Evolutionary conservation across 2,113 vertebrate genomes (phyloP).

Genomic region (Suricata suricatta): DNA sequence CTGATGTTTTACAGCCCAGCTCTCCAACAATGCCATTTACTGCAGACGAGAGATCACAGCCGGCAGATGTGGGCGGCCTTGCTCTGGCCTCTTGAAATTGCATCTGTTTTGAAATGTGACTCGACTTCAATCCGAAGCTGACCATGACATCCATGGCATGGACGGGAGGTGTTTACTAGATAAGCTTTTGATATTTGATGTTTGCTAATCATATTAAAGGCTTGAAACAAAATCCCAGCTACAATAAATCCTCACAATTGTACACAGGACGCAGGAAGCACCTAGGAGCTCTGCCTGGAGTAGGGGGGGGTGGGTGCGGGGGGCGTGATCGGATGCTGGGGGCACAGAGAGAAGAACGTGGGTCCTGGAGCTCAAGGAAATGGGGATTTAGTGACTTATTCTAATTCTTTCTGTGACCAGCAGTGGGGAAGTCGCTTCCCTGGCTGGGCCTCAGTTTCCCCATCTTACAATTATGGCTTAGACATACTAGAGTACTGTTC

Average conservation of each 20-base stretch:
- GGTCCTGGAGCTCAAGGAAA: not conserved
- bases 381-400: not conserved
- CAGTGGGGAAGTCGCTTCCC: not conserved
- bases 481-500: no score
- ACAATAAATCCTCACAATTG: conserved; percentile 63
- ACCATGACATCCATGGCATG: conserved; percentile 54
- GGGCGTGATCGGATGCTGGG: not conserved
- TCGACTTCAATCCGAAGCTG: conserved; percentile 71
- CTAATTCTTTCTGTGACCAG: not conserved
- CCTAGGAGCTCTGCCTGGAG: not conserved
- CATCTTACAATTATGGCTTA: not conserved
- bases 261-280: conserved; percentile 29
- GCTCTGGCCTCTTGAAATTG: conserved; percentile 66
- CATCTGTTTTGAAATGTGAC: conserved; percentile 80
- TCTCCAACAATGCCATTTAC: conserved; percentile 64
- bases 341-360: not conserved
- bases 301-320: not conserved
- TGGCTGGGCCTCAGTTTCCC: not conserved
- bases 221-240: conserved; percentile 72
- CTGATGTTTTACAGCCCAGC: conserved; percentile 12
- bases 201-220: conserved; percentile 76
- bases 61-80: conserved; percentile 60
- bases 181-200: conserved; percentile 79
- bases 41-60: conserved; percentile 69
- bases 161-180: conserved; percentile 73